A percentile compares a stretch with the other conserved stretches of the same genome.
Evolutionary conservation across 2,797 vertebrate genomes (phyloP).

Genomic region (Pipistrellus kuhlii): DNA sequence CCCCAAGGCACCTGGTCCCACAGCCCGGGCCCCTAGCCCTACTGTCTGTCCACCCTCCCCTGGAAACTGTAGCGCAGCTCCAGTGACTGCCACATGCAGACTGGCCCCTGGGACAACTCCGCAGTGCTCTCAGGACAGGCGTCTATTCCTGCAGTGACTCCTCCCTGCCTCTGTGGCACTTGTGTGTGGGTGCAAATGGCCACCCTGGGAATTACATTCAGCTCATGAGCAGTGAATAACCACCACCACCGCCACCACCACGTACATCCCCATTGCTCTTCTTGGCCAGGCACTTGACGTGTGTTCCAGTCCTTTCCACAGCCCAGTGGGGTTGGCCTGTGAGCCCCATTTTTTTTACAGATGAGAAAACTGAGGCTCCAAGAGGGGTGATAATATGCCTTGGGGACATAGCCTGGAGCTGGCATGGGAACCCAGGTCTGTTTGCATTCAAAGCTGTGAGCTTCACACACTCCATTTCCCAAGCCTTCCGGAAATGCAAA

Average conservation of each 20-base stretch:
- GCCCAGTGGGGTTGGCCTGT: constrained; percentile 3
- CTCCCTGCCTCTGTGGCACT: neutral
- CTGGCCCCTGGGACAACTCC: neutral
- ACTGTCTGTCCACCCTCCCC: neutral
- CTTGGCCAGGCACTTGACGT: neutral
- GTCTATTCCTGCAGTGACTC: neutral
- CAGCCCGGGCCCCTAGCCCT: neutral
- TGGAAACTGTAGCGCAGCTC: neutral
- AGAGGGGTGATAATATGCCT: neutral
- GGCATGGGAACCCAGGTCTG: constrained; percentile 28
- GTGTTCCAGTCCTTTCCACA: constrained; percentile 57
- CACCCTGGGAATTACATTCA: constrained; percentile 48
- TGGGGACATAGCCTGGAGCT: constrained; percentile 32
- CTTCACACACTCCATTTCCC: constrained; percentile 39
- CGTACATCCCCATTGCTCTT: neutral
- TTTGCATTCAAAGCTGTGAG: constrained; percentile 51
- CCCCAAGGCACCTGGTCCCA: neutral
- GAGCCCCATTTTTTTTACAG: constrained; percentile 66
- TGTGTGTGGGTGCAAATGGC: neutral
- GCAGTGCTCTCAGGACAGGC: neutral
- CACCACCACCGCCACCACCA: neutral
- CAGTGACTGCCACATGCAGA: neutral
- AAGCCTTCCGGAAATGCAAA: constrained; percentile 54
- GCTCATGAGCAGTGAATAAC: neutral
- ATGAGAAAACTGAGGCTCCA: constrained; percentile 42